phyloP scores from a whole-genome alignment of 2,888 invertebrate species.

The Dolichopus griseipennis region DNA sequence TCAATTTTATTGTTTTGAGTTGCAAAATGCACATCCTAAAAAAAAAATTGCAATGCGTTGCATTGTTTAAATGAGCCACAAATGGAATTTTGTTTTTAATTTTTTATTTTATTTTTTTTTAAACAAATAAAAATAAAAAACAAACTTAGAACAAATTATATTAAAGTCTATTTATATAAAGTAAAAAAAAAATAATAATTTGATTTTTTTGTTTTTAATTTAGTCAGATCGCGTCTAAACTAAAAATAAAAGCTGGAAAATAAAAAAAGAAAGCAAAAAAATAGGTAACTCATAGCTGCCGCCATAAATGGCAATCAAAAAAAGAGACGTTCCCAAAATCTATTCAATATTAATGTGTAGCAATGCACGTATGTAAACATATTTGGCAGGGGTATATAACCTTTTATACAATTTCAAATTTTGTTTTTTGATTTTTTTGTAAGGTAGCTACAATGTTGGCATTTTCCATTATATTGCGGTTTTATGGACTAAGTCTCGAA shows the following conservation, averaged over 20 bases:
- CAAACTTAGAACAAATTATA: too few species aligned
- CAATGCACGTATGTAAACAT: too few species aligned
- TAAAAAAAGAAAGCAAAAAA: neutral
- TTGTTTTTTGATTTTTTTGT: too few species aligned
- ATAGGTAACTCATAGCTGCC: neutral
- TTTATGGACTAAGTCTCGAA: too few species aligned
- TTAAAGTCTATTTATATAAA: neutral
- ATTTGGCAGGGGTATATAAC: too few species aligned
- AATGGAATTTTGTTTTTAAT: too few species aligned
- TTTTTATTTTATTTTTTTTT: too few species aligned
- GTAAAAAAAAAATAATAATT: neutral
- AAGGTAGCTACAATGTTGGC: too few species aligned
- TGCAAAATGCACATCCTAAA: neutral
- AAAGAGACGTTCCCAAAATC: conserved; percentile 1
- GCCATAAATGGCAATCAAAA: neutral
- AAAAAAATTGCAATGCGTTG: neutral
- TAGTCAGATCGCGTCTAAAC: neutral
- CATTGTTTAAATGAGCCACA: neutral
- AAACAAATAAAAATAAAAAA: neutral
- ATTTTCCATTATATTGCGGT: too few species aligned
- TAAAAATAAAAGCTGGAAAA: neutral
- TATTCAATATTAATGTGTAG: neutral
- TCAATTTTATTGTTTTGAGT: neutral
- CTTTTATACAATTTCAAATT: too few species aligned
- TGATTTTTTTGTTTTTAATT: neutral